Conservation (phyloP, 2,888 invertebrate species). For the Limnephilus lunatus region DNA sequence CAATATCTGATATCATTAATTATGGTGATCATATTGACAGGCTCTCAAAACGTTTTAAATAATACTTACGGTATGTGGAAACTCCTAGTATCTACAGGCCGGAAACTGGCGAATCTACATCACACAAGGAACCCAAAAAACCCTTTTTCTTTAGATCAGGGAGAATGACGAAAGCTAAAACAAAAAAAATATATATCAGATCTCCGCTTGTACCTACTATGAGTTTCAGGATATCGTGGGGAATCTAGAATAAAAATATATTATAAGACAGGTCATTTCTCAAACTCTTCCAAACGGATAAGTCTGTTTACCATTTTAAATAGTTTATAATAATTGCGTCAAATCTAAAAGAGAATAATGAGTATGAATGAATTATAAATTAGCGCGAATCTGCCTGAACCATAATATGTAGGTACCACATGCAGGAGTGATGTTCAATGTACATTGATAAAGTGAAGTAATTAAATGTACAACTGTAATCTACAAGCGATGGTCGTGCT, state of each 20-base stretch:
- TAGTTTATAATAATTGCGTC: neutral
- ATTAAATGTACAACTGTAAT: slow-evolving; percentile 17
- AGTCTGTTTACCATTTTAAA: neutral
- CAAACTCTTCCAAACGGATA: neutral
- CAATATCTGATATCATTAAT: too few relatives aligned
- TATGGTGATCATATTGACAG: too few relatives aligned
- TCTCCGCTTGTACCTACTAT: too few relatives aligned
- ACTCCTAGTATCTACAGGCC: too few relatives aligned
- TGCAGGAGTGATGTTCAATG: neutral
- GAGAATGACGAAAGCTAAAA: too few relatives aligned
- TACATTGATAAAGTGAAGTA: slow-evolving; percentile 5
- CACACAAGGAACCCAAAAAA: too few relatives aligned
- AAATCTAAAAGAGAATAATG: neutral
- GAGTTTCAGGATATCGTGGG: neutral
- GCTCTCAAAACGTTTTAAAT: too few relatives aligned
- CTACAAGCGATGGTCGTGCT: slow-evolving; percentile 35
- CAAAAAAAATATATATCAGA: too few relatives aligned
- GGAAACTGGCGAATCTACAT: too few relatives aligned
- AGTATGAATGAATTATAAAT: neutral
- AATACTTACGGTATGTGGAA: too few relatives aligned
- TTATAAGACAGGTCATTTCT: neutral
- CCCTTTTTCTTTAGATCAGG: too few relatives aligned
- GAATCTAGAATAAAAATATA: neutral
- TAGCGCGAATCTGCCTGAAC: neutral
- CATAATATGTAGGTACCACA: neutral